phyloP scores from a whole-genome alignment of 2,797 vertebrate species.

The Aldrovandia affinis region DNA sequence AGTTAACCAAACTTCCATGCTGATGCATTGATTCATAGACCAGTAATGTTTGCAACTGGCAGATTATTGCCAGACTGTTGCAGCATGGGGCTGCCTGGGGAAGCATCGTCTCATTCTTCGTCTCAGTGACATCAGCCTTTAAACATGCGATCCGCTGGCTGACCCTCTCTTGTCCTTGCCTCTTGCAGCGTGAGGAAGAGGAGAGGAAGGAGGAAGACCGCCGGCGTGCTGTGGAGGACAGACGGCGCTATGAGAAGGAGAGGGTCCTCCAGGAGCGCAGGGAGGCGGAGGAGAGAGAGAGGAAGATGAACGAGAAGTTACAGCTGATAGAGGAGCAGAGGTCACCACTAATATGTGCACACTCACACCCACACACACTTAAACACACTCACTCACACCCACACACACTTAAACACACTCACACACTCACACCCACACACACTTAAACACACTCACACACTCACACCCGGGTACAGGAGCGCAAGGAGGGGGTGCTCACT shows the following conservation, averaged over 20 bases:
- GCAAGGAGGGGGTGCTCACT: no score
- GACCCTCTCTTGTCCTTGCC: background rate
- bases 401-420: background rate
- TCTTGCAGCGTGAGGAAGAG: slow-evolving; percentile 48
- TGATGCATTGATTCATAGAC: background rate
- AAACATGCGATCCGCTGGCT: background rate
- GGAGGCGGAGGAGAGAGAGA: slow-evolving; percentile 44
- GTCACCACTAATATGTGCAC: background rate
- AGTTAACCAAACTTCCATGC: background rate
- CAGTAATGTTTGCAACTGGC: no score
- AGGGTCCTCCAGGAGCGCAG: slow-evolving; percentile 41
- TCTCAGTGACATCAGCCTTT: background rate
- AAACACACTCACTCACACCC: no score
- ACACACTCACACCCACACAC: no score
- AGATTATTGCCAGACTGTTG: background rate
- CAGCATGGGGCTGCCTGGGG: background rate
- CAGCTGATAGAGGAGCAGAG: slow-evolving; percentile 48
- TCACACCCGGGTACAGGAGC: background rate
- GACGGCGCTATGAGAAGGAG: slow-evolving; percentile 42
- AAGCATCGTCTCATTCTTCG: background rate
- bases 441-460: background rate
- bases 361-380: no score
- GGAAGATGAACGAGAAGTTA: slow-evolving; percentile 44
- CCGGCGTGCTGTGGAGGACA: slow-evolving; percentile 42
- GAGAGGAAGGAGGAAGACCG: slow-evolving; percentile 48